A percentile compares a stretch with the other conserved stretches of the same genome.
Evolutionary conservation across 1,140 invertebrate species (phyloP).

Genomic region (Holotrichia oblita): DNA sequence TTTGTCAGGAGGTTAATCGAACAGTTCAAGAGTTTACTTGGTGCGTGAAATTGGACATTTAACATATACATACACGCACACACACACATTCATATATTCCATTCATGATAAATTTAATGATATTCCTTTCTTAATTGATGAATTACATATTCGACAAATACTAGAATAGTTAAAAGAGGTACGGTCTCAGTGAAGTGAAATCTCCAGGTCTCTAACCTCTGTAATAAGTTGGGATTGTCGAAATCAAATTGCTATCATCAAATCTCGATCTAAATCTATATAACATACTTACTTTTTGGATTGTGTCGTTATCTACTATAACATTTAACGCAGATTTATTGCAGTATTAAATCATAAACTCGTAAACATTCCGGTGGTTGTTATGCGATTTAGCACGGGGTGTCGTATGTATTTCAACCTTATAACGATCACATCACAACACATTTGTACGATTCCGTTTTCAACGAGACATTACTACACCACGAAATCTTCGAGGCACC

Average conservation of each 20-base stretch:
- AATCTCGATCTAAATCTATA: not conserved
- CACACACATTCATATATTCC: not conserved
- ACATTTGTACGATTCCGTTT: not conserved
- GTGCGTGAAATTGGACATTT: not conserved
- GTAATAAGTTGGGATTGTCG: not conserved
- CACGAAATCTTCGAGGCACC: constrained; percentile 30
- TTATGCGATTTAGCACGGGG: not conserved
- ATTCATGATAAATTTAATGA: not conserved
- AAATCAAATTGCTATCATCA: not conserved
- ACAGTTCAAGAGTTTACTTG: constrained; percentile 17
- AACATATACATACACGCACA: no score
- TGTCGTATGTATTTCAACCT: not conserved
- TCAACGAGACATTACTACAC: not conserved
- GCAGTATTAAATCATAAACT: not conserved
- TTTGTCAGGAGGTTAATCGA: constrained; percentile 22
- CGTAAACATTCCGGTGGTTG: not conserved
- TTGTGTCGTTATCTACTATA: constrained; percentile 9
- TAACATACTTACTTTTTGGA: not conserved
- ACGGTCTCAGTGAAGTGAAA: not conserved
- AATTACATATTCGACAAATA: not conserved
- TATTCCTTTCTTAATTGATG: not conserved
- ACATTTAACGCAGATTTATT: not conserved
- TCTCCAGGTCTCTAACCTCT: not conserved
- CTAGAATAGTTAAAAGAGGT: not conserved
- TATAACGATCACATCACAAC: constrained; percentile 22